These are phyloP conservation scores for Agrotis ipsilon DNA, from an alignment of 2,888 invertebrate species.

Conservation along the genomic window DNA sequence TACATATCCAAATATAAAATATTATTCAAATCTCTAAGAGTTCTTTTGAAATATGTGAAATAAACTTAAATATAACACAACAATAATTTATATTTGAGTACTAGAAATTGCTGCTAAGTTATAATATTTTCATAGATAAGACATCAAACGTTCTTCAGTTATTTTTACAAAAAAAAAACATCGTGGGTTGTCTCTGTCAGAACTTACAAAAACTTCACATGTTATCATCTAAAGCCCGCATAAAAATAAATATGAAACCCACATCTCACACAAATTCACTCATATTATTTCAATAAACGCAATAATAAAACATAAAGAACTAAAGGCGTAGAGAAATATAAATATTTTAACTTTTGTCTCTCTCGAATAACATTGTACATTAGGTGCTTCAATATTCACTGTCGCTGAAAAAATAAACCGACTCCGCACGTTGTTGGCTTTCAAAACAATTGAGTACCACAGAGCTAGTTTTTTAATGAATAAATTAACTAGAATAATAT, in stretches of 20 bases:
- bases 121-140: not conserved
- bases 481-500: slow-evolving; percentile 29
- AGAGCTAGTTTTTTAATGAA: slow-evolving; percentile 40
- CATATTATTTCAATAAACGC: slow-evolving; percentile 37
- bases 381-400: slow-evolving; percentile 56
- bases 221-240: slow-evolving; percentile 2
- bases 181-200: not conserved
- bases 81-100: too few relatives aligned
- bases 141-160: not conserved
- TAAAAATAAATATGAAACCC: slow-evolving; percentile 21
- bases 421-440: slow-evolving; percentile 34
- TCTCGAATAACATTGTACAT: slow-evolving; percentile 38
- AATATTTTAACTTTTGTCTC: slow-evolving; percentile 29
- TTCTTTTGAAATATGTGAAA: too few relatives aligned
- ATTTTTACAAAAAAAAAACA: not conserved
- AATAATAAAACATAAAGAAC: slow-evolving; percentile 34
- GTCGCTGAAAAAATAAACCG: slow-evolving; percentile 59
- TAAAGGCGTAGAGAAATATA: slow-evolving; percentile 12
- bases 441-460: slow-evolving; percentile 43
- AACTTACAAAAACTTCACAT: not conserved
- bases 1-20: too few relatives aligned
- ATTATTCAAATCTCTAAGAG: too few relatives aligned
- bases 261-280: slow-evolving; percentile 8
- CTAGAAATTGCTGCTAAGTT: too few relatives aligned
- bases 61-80: too few relatives aligned